Evolutionary conservation across 2,797 vertebrate species (phyloP), one percentile per base, ranked within the genome.

Genomic region (Typhlichthys eigenmanni): DNA sequence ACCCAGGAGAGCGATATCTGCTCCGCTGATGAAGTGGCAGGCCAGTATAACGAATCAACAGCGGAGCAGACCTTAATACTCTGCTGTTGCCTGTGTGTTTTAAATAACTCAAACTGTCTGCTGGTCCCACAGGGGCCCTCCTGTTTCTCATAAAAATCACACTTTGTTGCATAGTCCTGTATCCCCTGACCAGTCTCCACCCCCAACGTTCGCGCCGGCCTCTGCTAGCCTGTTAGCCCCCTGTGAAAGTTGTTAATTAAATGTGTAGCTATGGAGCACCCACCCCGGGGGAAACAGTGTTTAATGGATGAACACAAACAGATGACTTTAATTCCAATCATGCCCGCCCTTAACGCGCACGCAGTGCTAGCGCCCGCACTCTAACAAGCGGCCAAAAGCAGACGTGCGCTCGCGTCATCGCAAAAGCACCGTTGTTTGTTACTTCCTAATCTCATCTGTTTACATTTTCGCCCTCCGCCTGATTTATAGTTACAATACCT

Each of bases 281-380:
- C 16, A n/a, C 69, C 81, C 71, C 24, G 34, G 0, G 19, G 63
- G 86, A 74, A 84, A 72, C 69, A 60, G 76, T 84, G 85, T 76
- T 84, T 84, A 85, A 88, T 87, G 82, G 55, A 82, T 85, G 79
- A 78, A 82, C 78, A 83, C 82, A 87, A 86, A 84, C 80, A 87
- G 80, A 86, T 72, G 80, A 77, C 76, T 85, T 79, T 83, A 66
- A 78, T 82, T 86, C 62, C 52, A 66, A 49, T 55, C 68, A 78
- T 73, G 66, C 76, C 64, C 64, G 71, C 68, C 60, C 64, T 52
- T 57, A 57, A 72, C 34, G 46, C 66, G 55, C 14, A 38, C 29
- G 62, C 55, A 69, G 69, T 67, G 63, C 51, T 51, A 10, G 62
- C 34, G 45, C 59, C 75, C 60, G 34, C 1, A 13, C 34, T 38